These are phyloP conservation scores for Strigamia transsilvanica DNA, from an alignment of 2,888 invertebrate genomes.

Conservation along the genomic window DNA sequence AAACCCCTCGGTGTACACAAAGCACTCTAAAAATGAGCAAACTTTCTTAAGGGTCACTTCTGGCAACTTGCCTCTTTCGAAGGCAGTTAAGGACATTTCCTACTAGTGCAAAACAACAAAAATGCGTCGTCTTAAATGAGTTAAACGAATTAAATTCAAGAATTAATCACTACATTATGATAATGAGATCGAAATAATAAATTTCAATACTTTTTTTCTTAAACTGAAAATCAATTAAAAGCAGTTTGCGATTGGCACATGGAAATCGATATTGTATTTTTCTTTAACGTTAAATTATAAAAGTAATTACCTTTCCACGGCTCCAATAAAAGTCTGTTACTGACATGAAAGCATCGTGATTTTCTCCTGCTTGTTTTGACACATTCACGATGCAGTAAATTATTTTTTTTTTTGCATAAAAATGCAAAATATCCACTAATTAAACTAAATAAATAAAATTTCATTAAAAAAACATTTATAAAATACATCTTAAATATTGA, in stretches of 20 bases:
- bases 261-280: slow-evolving; percentile 25
- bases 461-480: too few relatives aligned
- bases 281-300: not conserved
- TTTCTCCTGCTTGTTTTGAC: slow-evolving; percentile 27
- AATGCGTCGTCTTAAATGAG: not conserved
- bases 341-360: slow-evolving; percentile 22
- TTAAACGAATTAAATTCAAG: not conserved
- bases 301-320: slow-evolving; percentile 11
- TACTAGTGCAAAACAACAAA: not conserved
- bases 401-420: not conserved
- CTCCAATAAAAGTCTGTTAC: slow-evolving; percentile 7
- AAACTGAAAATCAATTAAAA: slow-evolving; percentile 4
- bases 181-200: not conserved
- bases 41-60: too few relatives aligned
- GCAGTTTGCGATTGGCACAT: not conserved
- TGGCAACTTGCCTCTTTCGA: too few relatives aligned
- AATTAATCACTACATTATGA: not conserved
- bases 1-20: too few relatives aligned
- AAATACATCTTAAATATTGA: too few relatives aligned
- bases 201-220: not conserved
- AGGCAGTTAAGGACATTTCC: not conserved
- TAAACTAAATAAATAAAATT: too few relatives aligned
- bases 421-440: too few relatives aligned
- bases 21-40: too few relatives aligned
- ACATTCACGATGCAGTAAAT: not conserved